Conservation (phyloP, 2,888 invertebrate species). For the Torymus tubicola region DNA sequence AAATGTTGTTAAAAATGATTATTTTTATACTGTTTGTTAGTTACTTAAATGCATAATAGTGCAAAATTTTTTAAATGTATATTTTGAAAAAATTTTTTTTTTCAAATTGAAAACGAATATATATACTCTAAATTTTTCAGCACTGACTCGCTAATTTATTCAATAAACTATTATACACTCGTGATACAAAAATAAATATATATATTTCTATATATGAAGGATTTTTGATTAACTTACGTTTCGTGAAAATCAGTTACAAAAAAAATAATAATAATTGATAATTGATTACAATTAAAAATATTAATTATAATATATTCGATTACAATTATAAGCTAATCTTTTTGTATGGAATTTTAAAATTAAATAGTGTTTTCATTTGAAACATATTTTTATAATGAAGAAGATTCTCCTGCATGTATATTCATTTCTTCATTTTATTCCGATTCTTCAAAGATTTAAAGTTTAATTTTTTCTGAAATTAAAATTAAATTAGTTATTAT, state of each 20-base stretch:
- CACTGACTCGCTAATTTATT: not conserved
- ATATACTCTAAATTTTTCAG: not conserved
- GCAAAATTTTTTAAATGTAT: not conserved
- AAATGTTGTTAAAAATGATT: not conserved
- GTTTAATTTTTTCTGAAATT: conserved; percentile 67
- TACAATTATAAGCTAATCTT: too few species aligned
- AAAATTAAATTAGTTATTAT: conserved; percentile 32
- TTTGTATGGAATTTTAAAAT: too few species aligned
- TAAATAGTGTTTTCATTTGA: too few species aligned
- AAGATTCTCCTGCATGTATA: not conserved
- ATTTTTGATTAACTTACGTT: not conserved
- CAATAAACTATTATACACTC: not conserved
- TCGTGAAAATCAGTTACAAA: not conserved
- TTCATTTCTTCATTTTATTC: conserved; percentile 1
- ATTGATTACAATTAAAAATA: not conserved
- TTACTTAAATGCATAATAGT: not conserved
- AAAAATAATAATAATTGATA: not conserved
- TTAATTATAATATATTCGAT: too few species aligned
- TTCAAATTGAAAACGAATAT: not conserved
- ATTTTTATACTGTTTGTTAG: conserved; percentile 13
- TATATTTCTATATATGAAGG: conserved; percentile 12
- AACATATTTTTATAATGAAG: too few species aligned
- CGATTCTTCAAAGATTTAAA: conserved; percentile 59
- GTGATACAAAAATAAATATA: conserved; percentile 18
- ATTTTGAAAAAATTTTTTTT: not conserved